phyloP scores from a whole-genome alignment of 2,113 vertebrate genomes.

The Amazona vittata region DNA sequence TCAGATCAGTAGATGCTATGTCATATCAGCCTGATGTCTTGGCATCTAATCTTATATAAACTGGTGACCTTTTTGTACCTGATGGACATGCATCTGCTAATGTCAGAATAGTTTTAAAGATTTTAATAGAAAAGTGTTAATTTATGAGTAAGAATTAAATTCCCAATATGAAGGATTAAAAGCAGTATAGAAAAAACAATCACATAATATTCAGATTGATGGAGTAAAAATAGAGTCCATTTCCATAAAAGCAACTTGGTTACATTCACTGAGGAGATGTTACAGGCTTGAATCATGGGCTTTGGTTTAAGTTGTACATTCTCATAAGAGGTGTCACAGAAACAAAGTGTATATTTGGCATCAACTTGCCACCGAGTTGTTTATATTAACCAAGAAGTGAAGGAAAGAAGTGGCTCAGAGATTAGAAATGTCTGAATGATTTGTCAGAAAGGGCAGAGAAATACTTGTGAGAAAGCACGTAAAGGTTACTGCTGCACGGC shows the following conservation, averaged over 20 bases:
- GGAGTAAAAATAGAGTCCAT: not conserved
- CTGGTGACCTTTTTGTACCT: not conserved
- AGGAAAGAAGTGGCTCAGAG: not conserved
- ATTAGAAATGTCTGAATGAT: not conserved
- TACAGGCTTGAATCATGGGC: not conserved
- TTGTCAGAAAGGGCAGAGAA: not conserved
- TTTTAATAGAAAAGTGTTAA: not conserved
- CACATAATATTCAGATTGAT: not conserved
- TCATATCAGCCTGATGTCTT: not conserved
- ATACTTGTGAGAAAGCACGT: not conserved
- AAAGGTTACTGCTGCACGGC: not conserved
- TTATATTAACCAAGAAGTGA: not conserved
- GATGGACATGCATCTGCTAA: not conserved
- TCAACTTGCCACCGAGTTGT: not conserved
- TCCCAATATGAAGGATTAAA: not conserved
- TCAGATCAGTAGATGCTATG: not conserved
- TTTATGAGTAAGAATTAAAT: not conserved
- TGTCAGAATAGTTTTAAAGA: not conserved
- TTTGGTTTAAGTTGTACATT: not conserved
- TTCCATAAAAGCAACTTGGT: not conserved
- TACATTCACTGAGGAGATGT: not conserved
- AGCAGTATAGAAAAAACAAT: not conserved
- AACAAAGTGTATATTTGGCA: not conserved
- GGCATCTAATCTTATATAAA: not conserved
- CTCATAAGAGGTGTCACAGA: not conserved